Evolutionary conservation across 2,888 invertebrate genomes (phyloP), one percentile per base, ranked within the genome.

Genomic region (Sepioteuthis lessoniana): DNA sequence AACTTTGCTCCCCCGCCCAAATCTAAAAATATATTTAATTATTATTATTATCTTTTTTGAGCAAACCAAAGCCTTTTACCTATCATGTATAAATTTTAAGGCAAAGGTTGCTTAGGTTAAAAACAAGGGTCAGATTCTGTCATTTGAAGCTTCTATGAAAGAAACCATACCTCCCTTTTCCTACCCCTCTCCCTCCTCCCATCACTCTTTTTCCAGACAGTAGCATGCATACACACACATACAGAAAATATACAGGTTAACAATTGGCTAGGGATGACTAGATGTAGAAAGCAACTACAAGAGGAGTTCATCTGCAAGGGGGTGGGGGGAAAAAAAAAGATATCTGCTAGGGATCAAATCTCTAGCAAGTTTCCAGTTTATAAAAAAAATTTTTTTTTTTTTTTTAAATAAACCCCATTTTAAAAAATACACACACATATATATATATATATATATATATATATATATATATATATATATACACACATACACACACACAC

Each of bases 281-380:
- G 76, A 76, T 76, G 76, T 76, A 76, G n/a, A 76, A 76, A 76
- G 76, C 76, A 76, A 76, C 76, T 76, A 76, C n/a, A 76, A 76
- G n/a, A 10, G 76, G 76, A 35, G n/a, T 76, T 35, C 35, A 76
- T 76, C n/a, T 76, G 76, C 21, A 55, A 55, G 21, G n/a, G 76
- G n/a, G n/a, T 0, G 31, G n/a, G n/a, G 13, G n/a, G n/a, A n/a
- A n/a, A n/a, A n/a, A n/a, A 25, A n/a, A 55, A 76, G n/a, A 76
- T 76, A 76, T 76, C 76, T 2, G n/a, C 76, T 76, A 76, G n/a
- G n/a, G n/a, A 35, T 76, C 55, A 76, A 76, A 10, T 76, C n/a
- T 76, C n/a, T 76, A 76, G n/a, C n/a, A n/a, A 35, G 16, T n/a
- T 16, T n/a, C 76, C 76, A 2, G 16, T 35, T 19, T 19, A 31